Evolutionary conservation across 2,113 vertebrate species (phyloP), one percentile per base, ranked within the genome.

Genomic region (Girardinichthys multiradiatus): DNA sequence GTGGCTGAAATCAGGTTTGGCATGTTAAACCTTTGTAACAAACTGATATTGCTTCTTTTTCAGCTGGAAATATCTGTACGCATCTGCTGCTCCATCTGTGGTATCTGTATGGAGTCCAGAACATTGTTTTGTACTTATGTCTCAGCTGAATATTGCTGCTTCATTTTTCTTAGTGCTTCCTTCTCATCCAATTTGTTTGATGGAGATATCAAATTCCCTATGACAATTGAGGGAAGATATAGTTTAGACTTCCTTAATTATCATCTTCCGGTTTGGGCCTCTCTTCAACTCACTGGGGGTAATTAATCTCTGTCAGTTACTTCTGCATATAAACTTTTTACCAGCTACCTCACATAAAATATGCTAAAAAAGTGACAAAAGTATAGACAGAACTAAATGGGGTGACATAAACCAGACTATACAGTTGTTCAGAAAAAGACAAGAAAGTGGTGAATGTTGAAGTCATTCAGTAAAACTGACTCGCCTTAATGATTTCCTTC

Each of bases 401-500:
- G 19, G 48, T 11, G 10, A 21, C 21, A 54, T n/a, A 24, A 54
- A 24, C 54, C 31, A 24, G 75, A 63, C 45, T 79, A 27, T 76
- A 70, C 13, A 35, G 66, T 57, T 64, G 54, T 74, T 89, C 82
- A 84, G 63, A 74, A 72, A 90, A 68, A 75, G 61, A 77, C n/a
- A 81, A 59, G 77, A 69, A 60, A 66, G 71, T 76, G 51, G 31
- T 0, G 4, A 54, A 68, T 85, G 89, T 87, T 72, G 33, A 35
- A 78, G 54, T 29, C 57, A 72, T 83, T 74, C 72, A 66, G 63
- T 79, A 81, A 77, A 21, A 26, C 60, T 68, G 81, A 76, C 82
- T 89, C 64, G 70, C 74, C 51, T 75, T 88, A 89, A 90, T 86
- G 69, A 88, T 84, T 91, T 89, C 76, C 88, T 72, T 64, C n/a